Percentiles rank a stretch among this genome's conserved stretches.
These are phyloP conservation scores for Odontomyia ornata DNA, from an alignment of 2,888 invertebrate species.

Conservation along the genomic window DNA sequence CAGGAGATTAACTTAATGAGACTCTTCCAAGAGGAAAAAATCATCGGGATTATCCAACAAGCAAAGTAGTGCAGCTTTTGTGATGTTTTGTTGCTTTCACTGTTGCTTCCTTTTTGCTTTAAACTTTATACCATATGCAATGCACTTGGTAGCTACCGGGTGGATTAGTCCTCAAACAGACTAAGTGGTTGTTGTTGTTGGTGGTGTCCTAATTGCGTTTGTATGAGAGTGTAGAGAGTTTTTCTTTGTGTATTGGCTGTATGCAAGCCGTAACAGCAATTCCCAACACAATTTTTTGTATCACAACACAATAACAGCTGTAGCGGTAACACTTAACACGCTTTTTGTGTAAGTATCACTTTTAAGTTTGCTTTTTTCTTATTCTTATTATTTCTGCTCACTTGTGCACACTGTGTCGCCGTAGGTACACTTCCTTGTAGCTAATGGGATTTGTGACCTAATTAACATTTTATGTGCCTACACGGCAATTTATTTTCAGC, in stretches of 20 bases:
- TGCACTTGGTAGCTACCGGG: not conserved
- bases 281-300: constrained; percentile 49
- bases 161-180: constrained; percentile 50
- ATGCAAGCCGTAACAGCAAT: constrained; percentile 36
- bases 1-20: constrained; percentile 15
- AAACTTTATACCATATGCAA: not conserved
- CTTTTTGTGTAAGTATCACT: constrained; percentile 54
- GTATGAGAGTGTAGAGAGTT: constrained; percentile 45
- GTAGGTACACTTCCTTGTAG: constrained; percentile 20
- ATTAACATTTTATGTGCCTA: constrained; percentile 43
- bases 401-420: constrained; percentile 36
- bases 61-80: constrained; percentile 10
- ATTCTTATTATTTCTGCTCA: constrained; percentile 35
- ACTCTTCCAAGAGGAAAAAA: constrained; percentile 6
- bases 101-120: not conserved
- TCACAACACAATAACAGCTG: constrained; percentile 46
- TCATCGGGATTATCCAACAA: constrained; percentile 15
- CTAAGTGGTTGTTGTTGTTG: constrained; percentile 48
- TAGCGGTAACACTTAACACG: constrained; percentile 53
- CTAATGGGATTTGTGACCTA: constrained; percentile 44
- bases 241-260: constrained; percentile 10
- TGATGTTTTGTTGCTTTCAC: not conserved
- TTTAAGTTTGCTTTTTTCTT: constrained; percentile 49
- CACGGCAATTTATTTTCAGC: constrained; percentile 23
- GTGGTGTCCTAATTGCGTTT: constrained; percentile 43